Conservation (phyloP, 2,797 vertebrate species). For the Phataginus tetradactyla region DNA sequence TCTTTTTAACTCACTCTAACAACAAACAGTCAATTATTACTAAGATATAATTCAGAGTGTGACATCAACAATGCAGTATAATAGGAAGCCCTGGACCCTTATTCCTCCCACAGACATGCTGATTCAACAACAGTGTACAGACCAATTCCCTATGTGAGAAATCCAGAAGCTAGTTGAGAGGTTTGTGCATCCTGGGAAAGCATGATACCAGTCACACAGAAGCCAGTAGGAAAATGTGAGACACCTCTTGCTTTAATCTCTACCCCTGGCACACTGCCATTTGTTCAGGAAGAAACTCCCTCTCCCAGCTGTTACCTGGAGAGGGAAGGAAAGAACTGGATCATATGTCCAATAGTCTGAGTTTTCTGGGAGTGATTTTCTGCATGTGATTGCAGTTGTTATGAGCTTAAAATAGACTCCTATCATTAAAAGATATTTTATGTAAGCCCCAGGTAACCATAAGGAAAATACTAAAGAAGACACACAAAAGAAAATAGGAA, state of each 20-base stretch:
- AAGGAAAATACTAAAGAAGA: background rate
- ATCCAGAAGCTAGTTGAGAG: background rate
- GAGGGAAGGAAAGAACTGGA: background rate
- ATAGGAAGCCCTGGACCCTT: background rate
- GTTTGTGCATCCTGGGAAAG: background rate
- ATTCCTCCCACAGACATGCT: background rate
- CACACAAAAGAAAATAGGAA: background rate
- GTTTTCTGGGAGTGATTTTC: background rate
- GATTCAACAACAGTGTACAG: background rate
- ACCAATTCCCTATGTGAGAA: background rate
- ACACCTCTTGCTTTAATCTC: background rate
- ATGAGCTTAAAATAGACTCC: background rate
- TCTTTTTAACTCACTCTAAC: background rate
- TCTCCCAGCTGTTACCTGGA: background rate
- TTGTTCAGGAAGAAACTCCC: background rate
- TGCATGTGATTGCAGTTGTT: background rate
- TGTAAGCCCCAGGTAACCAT: background rate
- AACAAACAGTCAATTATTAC: background rate
- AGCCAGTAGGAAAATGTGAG: background rate
- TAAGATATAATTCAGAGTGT: background rate
- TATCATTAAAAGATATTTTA: background rate
- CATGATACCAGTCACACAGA: background rate
- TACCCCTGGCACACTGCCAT: background rate
- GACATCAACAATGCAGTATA: background rate
- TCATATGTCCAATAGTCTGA: background rate